Base-by-base conservation (phyloP, 2,113 vertebrate genomes). In the Notechis scutatus region DNA sequence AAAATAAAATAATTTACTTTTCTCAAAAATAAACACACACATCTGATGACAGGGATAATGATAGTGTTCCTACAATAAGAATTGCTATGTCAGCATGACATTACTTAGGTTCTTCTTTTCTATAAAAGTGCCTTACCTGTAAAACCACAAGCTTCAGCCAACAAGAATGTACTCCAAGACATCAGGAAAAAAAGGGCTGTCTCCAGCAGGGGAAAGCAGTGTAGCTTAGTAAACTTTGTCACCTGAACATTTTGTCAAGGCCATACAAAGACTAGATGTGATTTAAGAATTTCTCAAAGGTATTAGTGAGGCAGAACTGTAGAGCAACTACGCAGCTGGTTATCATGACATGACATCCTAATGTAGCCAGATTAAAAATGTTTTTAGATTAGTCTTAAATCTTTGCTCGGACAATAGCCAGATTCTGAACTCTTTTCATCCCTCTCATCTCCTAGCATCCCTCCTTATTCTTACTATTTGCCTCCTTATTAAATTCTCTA, bases 131-230 rank as follows among this genome's bases (percentile, higher is more conserved):
- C 93, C 98, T 96, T 94, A 99, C 99, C 99, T 94, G 99, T 99
- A 97, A 99, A 99, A 15, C 99, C 99, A 89, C 99, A 99, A 12
- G 99, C 99, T 97, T 99, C 99, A 1, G 99, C 99, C 56, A 99
- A 96, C 87, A 99, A 97, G 97, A 99, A 99, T 0, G 99, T 99
- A 96, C 99, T 99, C 99, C 99, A 99, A 88, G 99, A 99, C 99
- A 99, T 99, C 95, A 99, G 96, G 97, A 99, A 99, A 97, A 99
- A 99, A 86, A 99, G 98, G 0, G 99, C 99, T 0, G 99, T 99
- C 98, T 99, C 99, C 98, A 99, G 98, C 96, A 99, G 97, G 10
- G 99, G 99, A 96, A 99, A 99, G 96, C 98, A 99, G 97, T 99
- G 99, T 95, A 99, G 97, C 96, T 99, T 99, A 89, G 99, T 99